Conservation (phyloP, 2,797 vertebrate species). For the Diplodus sargus region DNA sequence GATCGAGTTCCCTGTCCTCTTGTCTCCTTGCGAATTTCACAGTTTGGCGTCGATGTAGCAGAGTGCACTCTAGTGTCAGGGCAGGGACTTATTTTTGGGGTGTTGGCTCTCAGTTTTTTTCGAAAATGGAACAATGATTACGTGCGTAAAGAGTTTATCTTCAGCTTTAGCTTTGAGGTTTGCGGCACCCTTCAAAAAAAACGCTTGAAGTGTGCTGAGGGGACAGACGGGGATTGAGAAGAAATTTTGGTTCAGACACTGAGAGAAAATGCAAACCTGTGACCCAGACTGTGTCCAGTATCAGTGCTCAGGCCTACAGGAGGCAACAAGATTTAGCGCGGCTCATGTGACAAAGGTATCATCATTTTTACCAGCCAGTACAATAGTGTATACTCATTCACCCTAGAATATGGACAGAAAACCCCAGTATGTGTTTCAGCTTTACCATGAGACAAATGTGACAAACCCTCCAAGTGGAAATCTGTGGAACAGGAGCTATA, state of each 20-base stretch:
- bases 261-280: background rate
- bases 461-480: background rate
- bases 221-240: background rate
- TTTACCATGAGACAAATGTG: background rate
- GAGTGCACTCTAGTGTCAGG: background rate
- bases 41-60: constrained; percentile 18
- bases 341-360: background rate
- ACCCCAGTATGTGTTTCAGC: background rate
- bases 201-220: background rate
- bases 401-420: background rate
- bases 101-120: background rate
- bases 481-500: background rate
- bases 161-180: background rate
- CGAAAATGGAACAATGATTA: background rate
- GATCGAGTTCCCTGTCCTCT: constrained; percentile 7
- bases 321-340: background rate
- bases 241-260: background rate
- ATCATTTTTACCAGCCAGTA: background rate
- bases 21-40: constrained; percentile 27
- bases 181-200: constrained; percentile 2
- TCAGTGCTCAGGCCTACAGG: background rate
- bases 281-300: background rate
- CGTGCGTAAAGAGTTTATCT: background rate
- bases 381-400: background rate
- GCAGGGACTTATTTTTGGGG: background rate